Evolutionary conservation across 2,797 vertebrate genomes (phyloP).

Genomic region (Pangasius djambal): DNA sequence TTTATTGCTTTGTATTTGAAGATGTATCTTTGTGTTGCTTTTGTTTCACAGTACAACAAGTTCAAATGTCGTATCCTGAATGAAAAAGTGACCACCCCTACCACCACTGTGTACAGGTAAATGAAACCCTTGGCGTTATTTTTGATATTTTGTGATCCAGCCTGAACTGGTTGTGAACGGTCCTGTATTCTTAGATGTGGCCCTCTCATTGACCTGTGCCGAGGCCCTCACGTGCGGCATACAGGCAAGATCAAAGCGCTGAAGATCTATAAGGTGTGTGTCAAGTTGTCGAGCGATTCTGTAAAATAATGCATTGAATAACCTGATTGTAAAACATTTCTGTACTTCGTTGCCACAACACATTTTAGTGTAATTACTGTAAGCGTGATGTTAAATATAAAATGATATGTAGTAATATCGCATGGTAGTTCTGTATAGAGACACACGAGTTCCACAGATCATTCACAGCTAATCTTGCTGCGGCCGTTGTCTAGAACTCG

Average conservation of each 20-base stretch:
- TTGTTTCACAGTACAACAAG: conserved; percentile 85
- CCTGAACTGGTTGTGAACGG: not conserved
- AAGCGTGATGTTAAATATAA: not conserved
- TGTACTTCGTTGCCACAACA: not conserved
- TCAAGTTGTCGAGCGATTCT: not conserved
- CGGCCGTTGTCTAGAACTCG: conserved; percentile 79
- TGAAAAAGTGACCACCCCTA: conserved; percentile 88
- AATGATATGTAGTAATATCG: too few relatives aligned
- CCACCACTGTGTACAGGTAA: conserved; percentile 94
- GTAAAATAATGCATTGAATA: not conserved
- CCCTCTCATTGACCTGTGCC: conserved; percentile 90
- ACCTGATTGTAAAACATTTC: not conserved
- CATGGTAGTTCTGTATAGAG: too few relatives aligned
- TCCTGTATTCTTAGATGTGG: conserved; percentile 79
- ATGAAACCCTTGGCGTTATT: not conserved
- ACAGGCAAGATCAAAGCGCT: conserved; percentile 93
- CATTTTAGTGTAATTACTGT: not conserved
- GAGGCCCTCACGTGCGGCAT: conserved; percentile 93
- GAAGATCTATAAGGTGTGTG: conserved; percentile 89
- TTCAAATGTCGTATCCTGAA: conserved; percentile 96
- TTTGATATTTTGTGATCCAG: not conserved
- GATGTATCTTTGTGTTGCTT: not conserved
- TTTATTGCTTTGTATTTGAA: not conserved
- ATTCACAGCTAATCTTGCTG: too few relatives aligned
- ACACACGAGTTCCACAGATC: too few relatives aligned